A percentile compares a stretch with the other conserved stretches of the same genome.
phyloP scores from a whole-genome alignment of 35 echinoderm and acorn worm genomes.

The Stichopus chloronotus region DNA sequence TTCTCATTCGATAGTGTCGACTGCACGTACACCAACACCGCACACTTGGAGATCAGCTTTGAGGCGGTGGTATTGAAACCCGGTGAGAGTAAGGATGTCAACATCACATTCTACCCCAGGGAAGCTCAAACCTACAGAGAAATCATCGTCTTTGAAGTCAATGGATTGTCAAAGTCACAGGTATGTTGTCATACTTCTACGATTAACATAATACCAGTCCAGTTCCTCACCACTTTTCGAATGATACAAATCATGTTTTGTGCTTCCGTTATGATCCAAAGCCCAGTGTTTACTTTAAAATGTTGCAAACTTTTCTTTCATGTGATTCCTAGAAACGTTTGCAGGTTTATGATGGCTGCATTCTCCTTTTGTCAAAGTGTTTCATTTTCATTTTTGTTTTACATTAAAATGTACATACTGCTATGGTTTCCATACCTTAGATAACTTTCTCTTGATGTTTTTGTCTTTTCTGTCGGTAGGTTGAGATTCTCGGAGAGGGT shows the following conservation, averaged over 20 bases:
- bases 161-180: constrained; percentile 87
- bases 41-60: constrained; percentile 83
- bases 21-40: constrained; percentile 87
- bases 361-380: too few relatives aligned
- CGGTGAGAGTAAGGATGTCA: constrained; percentile 74
- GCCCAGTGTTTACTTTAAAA: too few relatives aligned
- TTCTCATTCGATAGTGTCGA: constrained; percentile 69
- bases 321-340: too few relatives aligned
- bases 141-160: constrained; percentile 86
- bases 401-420: too few relatives aligned
- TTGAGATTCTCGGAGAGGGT: constrained; percentile 82
- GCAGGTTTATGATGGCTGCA: too few relatives aligned
- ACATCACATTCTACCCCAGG: constrained; percentile 91
- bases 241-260: too few relatives aligned
- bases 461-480: not conserved
- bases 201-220: not conserved
- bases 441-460: not conserved
- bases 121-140: constrained; percentile 83
- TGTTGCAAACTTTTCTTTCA: too few relatives aligned
- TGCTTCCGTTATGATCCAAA: too few relatives aligned
- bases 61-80: constrained; percentile 80
- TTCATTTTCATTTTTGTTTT: too few relatives aligned
- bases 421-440: too few relatives aligned
- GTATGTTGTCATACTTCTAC: constrained; percentile 18
- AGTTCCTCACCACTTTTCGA: too few relatives aligned